Evolutionary conservation across 2,113 vertebrate genomes (phyloP), one percentile per base, ranked within the genome.

Genomic region (Pelmatolapia mariae): DNA sequence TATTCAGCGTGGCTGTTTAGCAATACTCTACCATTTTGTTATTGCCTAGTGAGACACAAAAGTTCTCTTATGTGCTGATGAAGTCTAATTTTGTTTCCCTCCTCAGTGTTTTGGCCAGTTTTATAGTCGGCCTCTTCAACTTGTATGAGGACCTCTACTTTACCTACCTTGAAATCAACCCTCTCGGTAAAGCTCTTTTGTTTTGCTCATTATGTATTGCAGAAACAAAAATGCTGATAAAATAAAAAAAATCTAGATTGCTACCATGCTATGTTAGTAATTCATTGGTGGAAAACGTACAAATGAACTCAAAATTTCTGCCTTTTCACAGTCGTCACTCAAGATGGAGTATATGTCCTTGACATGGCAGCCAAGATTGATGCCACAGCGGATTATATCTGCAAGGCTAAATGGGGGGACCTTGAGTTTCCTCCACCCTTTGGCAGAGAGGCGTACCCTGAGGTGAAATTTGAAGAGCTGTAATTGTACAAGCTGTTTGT

Each of bases 151-250:
- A 99, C 89, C 95, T 99, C 29, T 98, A 97, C 94, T 99, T 99
- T 95, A 99, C 99, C 8, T 99, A 99, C 94, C 97, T 99, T 1
- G 98, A 99, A 96, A 99, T 99, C 96, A 99, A 99, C 95, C 98
- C 99, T 18, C 94, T 99, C 83, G 99, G 99, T 99, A 97, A 93
- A 47, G 18, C 8, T n/a, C n/a, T 57, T 76, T 50, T 9, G 19
- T n/a, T 47, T 6, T 78, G 12, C 5, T 83, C 45, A 24, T 87
- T 47, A 18, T n/a, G n/a, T 13, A 29, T 40, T 24, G 47, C 1
- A 54, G 57, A 29, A 52, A 36, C 7, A 56, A 24, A 16, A 71
- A 16, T 33, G 26, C 26, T 6, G 16, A 19, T 78, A 31, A 31
- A 31, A 12, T 7, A 1, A 8, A 8, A 33, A 31, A 66, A 31